phyloP scores from a whole-genome alignment of 2,888 invertebrate species.

The Tetheella fluctuosa region DNA sequence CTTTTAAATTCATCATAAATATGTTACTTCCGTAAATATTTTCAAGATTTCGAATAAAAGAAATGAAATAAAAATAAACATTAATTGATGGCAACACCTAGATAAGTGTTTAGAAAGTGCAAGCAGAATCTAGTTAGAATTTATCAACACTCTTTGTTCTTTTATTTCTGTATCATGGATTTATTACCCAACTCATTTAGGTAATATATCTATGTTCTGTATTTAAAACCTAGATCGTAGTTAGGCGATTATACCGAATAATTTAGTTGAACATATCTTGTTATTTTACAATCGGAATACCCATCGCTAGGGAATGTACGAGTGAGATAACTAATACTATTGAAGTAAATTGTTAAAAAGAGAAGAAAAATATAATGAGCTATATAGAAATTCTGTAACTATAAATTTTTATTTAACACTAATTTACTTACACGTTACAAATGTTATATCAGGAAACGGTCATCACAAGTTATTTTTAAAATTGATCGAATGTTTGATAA shows the following conservation, averaged over 20 bases:
- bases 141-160: no score
- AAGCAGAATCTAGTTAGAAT: no score
- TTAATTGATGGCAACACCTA: no score
- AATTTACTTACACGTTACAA: neutral
- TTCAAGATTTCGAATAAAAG: no score
- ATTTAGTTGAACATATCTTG: neutral
- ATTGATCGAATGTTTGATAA: neutral
- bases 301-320: conserved; percentile 1
- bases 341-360: neutral
- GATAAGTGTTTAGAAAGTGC: no score
- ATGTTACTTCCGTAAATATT: no score
- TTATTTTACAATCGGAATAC: neutral
- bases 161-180: no score
- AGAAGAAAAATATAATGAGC: neutral
- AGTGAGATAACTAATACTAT: neutral
- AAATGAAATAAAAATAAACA: no score
- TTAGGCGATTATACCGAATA: neutral
- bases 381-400: neutral
- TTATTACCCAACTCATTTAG: no score
- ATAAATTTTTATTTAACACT: neutral
- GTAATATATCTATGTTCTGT: no score
- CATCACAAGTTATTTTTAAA: neutral
- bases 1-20: no score
- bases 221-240: no score
- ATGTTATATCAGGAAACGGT: neutral